phyloP scores from a whole-genome alignment of 1,140 invertebrate species.

The Zaprionus inermis region DNA sequence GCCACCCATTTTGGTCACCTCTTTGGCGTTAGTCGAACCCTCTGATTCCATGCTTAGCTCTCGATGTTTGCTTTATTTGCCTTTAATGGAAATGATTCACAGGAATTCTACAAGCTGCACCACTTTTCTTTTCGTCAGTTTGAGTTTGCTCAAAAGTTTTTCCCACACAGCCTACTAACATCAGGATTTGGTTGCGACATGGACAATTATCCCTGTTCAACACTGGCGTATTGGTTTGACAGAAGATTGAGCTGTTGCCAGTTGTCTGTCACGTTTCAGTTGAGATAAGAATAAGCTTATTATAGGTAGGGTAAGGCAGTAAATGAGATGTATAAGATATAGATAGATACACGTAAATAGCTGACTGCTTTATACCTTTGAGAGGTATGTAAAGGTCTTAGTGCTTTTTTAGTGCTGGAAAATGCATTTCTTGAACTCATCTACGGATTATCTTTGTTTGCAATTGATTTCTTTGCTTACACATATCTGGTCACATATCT shows the following conservation, averaged over 20 bases:
- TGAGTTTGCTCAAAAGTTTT: not conserved
- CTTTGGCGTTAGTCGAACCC: not conserved
- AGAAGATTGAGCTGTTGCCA: no score
- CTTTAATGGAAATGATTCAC: not conserved
- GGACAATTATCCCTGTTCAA: not conserved
- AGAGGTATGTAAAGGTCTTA: no score
- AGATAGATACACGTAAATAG: no score
- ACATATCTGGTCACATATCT: no score
- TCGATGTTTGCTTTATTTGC: not conserved
- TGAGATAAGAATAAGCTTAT: no score
- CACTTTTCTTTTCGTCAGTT: not conserved
- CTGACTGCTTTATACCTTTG: no score
- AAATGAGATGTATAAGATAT: no score
- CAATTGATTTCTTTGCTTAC: no score
- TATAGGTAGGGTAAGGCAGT: no score
- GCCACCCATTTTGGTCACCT: not conserved
- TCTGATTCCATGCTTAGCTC: not conserved
- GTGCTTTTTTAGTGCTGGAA: not conserved
- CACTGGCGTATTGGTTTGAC: not conserved
- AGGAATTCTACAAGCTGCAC: not conserved
- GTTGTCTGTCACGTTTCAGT: no score
- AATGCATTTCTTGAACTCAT: not conserved
- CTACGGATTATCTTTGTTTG: no score
- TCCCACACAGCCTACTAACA: not conserved
- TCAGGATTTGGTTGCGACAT: not conserved